Evolutionary conservation across 2,888 invertebrate genomes (phyloP), one percentile per base, ranked within the genome.

Genomic region (Ganaspis brasiliensis): DNA sequence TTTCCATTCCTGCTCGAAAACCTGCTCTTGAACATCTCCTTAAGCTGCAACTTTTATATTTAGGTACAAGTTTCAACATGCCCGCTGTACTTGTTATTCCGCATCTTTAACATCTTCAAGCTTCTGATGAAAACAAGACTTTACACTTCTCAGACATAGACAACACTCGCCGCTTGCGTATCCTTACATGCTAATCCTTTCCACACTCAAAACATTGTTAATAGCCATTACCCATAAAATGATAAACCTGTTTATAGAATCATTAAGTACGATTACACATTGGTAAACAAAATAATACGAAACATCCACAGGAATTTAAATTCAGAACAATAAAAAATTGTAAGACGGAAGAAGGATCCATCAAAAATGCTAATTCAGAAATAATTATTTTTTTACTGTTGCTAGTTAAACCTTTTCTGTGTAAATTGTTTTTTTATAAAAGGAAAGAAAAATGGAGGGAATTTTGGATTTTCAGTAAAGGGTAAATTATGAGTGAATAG

Each of bases 41-140:
- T 26, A 52, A 52, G 52, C 19, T 19, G 19, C 24, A 6, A 21
- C 19, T 63, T 63, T 19, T 63, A 63, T 37, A 40, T n/a, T 24
- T 37, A 37, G 10, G 21, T 45, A 45, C 45, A 21, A 45, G 40
- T 45, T 45, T 45, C 37, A 24, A 24, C 8, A 21, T 63, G 8
- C 19, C 40, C n/a, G 40, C 14, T 21, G 14, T 67, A 40, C 40
- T 45, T 67, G 40, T 67, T 26, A 45, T 67, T 67, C 67, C 14
- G 24, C 45, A 67, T 45, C 67, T 67, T 67, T 26, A 45, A 67
- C 45, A 45, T 67, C 67, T 67, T 67, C 40, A 67, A n/a, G 67
- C 67, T 67, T 14, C 14, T n/a, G 67, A 67, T 67, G 24, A 45
- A 67, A 67, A 67, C 67, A 45, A 40, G 67, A 67, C 45, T 67